Conservation (phyloP, 2,888 invertebrate genomes). For the Leucophenga maculata region DNA sequence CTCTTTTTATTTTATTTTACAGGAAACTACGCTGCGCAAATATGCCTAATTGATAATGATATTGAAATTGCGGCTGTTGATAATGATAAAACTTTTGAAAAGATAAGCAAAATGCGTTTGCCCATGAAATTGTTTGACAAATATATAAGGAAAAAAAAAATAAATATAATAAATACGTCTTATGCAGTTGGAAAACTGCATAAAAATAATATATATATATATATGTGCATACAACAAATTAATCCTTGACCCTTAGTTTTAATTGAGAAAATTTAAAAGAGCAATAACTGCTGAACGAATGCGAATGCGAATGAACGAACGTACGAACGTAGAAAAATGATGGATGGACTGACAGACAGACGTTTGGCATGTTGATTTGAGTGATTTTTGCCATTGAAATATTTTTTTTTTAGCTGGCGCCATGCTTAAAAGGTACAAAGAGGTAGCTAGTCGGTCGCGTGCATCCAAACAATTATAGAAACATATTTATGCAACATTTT, state of each 20-base stretch:
- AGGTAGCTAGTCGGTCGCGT: background rate
- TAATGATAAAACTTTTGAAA: constrained; percentile 7
- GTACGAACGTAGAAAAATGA: too few relatives aligned
- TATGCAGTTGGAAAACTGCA: background rate
- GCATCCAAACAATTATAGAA: too few relatives aligned
- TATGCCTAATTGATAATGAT: constrained; percentile 17
- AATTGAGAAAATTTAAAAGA: constrained; percentile 52
- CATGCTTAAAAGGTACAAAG: background rate
- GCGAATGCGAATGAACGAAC: too few relatives aligned
- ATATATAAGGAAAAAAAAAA: constrained; percentile 1
- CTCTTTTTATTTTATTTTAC: background rate
- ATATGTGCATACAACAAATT: constrained; percentile 47
- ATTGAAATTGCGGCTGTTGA: background rate
- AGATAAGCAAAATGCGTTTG: background rate
- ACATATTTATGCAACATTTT: too few relatives aligned
- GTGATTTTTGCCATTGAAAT: background rate
- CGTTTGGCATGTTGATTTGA: background rate
- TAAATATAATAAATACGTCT: background rate
- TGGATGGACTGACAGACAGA: background rate
- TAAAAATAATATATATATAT: too few relatives aligned
- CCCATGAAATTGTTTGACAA: background rate
- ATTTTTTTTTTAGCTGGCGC: background rate
- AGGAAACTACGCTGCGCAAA: background rate
- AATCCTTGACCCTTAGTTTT: constrained; percentile 63
- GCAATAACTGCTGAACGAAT: constrained; percentile 1